Conservation (phyloP, 2,113 vertebrate species). For the Chascanopsetta lugubris region DNA sequence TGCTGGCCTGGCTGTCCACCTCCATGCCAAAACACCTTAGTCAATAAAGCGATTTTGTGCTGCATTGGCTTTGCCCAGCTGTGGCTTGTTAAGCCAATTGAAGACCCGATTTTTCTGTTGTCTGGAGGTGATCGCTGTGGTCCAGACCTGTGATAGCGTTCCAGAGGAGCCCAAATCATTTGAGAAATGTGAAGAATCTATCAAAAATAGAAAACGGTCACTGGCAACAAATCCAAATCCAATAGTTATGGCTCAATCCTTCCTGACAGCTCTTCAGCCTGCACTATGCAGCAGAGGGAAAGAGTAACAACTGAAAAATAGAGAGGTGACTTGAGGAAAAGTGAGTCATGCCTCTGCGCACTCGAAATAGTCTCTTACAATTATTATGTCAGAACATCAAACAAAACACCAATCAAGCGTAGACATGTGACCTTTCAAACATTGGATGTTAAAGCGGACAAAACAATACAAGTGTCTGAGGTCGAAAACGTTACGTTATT, state of each 20-base stretch:
- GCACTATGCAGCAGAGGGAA: conserved; percentile 16
- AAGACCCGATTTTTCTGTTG: conserved; percentile 31
- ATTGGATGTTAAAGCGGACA: background rate
- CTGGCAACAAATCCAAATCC: conserved; percentile 9
- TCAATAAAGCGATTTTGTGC: conserved; percentile 44
- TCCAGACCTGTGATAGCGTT: conserved; percentile 40
- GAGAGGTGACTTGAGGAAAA: conserved; percentile 1
- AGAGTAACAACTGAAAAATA: conserved; percentile 1
- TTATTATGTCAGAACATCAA: no score
- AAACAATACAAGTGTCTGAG: no score
- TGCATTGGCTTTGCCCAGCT: conserved; percentile 45
- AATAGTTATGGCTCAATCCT: conserved; percentile 22
- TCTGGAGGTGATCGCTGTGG: conserved; percentile 33
- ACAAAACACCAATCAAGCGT: no score
- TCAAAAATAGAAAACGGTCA: conserved; percentile 17
- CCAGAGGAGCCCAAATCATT: conserved; percentile 35
- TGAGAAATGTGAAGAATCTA: conserved; percentile 20
- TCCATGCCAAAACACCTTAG: conserved; percentile 57
- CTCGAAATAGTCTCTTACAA: background rate
- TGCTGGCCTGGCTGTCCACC: conserved; percentile 31
- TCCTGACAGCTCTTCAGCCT: conserved; percentile 23
- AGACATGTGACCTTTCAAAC: no score
- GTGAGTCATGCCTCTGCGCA: no score
- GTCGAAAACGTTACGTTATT: no score
- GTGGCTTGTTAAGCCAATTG: conserved; percentile 47